Percentiles rank a stretch among this genome's conserved stretches.
These are phyloP conservation scores for Anhinga rufa DNA, from an alignment of 2,113 vertebrate species.

Conservation along the genomic window DNA sequence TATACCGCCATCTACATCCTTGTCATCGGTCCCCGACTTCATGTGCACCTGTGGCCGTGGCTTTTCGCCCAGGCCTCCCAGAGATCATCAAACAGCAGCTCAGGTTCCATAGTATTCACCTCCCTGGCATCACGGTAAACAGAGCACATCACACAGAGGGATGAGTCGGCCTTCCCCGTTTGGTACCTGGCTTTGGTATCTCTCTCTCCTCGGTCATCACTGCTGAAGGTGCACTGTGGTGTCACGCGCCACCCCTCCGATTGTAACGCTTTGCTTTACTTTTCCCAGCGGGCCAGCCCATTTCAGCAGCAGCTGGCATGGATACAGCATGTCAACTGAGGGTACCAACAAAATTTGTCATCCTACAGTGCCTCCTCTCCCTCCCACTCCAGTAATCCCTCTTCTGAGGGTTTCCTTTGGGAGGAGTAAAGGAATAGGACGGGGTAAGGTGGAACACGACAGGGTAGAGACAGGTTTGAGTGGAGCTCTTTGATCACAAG, in stretches of 20 bases:
- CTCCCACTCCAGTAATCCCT: not conserved
- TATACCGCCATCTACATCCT: not conserved
- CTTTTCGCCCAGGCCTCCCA: not conserved
- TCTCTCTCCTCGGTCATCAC: not conserved
- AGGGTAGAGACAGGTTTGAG: not conserved
- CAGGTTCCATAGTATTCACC: not conserved
- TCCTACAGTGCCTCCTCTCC: not conserved
- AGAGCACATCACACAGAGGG: not conserved
- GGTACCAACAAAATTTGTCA: not conserved
- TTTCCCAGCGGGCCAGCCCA: rapidly evolving
- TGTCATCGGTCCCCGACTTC: not conserved
- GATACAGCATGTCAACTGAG: not conserved
- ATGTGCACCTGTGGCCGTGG: not conserved
- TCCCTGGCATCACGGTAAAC: not conserved
- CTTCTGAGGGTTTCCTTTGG: not conserved
- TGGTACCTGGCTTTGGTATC: not conserved
- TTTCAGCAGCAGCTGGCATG: not conserved
- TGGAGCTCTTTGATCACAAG: not conserved
- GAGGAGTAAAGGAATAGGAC: not conserved
- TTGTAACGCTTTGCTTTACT: not conserved
- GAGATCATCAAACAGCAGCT: not conserved
- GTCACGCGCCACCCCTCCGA: not conserved
- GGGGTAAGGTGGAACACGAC: not conserved
- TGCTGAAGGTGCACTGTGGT: not conserved
- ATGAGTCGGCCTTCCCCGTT: not conserved